These are phyloP conservation scores for Monodelphis domestica DNA, from an alignment of 2,797 vertebrate species.

Conservation along the genomic window DNA sequence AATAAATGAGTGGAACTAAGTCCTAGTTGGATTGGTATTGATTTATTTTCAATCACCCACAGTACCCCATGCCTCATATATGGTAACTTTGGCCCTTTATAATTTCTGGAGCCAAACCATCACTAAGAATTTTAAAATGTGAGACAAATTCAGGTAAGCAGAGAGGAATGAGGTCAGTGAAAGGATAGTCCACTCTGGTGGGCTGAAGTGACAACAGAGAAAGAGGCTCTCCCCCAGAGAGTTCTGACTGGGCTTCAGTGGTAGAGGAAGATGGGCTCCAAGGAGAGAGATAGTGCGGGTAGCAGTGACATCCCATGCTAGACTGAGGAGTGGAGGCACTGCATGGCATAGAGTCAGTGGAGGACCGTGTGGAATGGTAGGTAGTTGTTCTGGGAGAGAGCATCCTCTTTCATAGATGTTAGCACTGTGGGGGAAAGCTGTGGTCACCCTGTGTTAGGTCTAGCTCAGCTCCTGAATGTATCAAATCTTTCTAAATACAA, in stretches of 20 bases:
- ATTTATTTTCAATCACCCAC: not conserved
- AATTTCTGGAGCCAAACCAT: not conserved
- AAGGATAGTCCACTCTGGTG: not conserved
- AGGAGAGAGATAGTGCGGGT: not conserved
- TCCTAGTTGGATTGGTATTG: not conserved
- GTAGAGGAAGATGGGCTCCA: not conserved
- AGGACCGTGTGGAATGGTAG: not conserved
- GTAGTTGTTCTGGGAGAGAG: not conserved
- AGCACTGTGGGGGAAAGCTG: not conserved
- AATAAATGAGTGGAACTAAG: not conserved
- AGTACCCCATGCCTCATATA: not conserved
- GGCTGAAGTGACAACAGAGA: not conserved
- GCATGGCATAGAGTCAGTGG: not conserved
- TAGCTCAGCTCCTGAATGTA: not conserved
- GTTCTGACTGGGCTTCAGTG: not conserved
- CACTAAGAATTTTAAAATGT: not conserved
- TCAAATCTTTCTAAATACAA: not conserved
- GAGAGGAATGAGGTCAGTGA: not conserved
- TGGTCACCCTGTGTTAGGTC: not conserved
- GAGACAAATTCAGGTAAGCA: not conserved
- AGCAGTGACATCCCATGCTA: not conserved
- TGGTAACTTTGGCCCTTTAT: not conserved
- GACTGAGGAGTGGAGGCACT: not conserved
- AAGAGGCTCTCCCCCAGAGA: not conserved
- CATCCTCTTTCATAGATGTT: not conserved